A percentile compares a stretch with the other conserved stretches of the same genome.
Conservation (phyloP, 2,888 invertebrate species). For the Drosophila meridionalis region DNA sequence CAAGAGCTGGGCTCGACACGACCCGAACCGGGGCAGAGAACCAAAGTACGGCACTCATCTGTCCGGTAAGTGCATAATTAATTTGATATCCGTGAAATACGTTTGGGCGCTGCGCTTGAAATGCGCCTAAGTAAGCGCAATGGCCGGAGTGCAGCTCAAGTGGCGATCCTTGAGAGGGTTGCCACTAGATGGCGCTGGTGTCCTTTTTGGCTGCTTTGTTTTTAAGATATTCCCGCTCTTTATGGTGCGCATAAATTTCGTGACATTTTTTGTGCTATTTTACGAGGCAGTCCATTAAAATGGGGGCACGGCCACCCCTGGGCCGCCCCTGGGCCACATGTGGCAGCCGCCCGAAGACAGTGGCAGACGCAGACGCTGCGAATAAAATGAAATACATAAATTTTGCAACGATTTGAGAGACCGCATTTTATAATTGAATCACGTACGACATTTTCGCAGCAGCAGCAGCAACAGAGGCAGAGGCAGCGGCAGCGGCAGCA, state of each 20-base stretch:
- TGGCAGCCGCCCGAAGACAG: slow-evolving; percentile 55
- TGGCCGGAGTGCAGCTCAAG: slow-evolving; percentile 45
- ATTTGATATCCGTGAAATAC: slow-evolving; percentile 57
- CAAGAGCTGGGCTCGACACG: slow-evolving; percentile 13
- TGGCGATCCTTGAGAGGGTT: slow-evolving; percentile 31
- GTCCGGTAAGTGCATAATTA: slow-evolving; percentile 71
- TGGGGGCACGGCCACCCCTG: slow-evolving; percentile 34
- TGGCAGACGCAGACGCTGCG: slow-evolving; percentile 52
- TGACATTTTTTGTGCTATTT: slow-evolving; percentile 73
- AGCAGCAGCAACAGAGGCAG: slow-evolving; percentile 40
- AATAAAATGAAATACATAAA: slow-evolving; percentile 83
- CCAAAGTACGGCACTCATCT: slow-evolving; percentile 8
- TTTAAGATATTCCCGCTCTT: slow-evolving; percentile 57
- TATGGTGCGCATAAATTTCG: slow-evolving; percentile 73
- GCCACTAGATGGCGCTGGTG: slow-evolving; percentile 10
- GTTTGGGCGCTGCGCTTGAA: slow-evolving; percentile 46
- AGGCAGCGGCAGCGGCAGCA: slow-evolving; percentile 32
- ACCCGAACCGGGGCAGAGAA: neutral
- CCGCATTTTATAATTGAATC: slow-evolving; percentile 85
- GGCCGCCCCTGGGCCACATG: slow-evolving; percentile 61
- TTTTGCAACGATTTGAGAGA: slow-evolving; percentile 84
- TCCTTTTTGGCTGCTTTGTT: slow-evolving; percentile 63
- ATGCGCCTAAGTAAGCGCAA: slow-evolving; percentile 46
- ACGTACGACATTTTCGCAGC: slow-evolving; percentile 83
- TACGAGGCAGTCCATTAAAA: slow-evolving; percentile 79